Conservation (phyloP, 2,113 vertebrate species). For the Labrus mixtus region DNA sequence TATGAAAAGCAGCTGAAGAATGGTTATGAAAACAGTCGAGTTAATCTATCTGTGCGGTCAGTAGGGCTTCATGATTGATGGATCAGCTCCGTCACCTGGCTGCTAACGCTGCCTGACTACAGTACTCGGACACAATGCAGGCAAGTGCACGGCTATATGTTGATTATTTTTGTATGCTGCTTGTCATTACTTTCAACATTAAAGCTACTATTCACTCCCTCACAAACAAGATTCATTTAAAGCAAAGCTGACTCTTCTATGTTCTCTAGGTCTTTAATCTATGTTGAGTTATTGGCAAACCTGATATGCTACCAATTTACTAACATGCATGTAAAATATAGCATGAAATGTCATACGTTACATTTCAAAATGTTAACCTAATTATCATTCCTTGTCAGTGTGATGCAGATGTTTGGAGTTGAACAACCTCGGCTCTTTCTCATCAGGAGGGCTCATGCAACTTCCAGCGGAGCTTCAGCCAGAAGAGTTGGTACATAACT, state of each 20-base stretch:
- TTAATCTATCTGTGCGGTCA: neutral
- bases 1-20: conserved; percentile 43
- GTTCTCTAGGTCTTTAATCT: neutral
- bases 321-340: neutral
- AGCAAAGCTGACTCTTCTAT: neutral
- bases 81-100: neutral
- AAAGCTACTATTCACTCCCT: neutral
- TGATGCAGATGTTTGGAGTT: neutral
- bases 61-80: conserved; percentile 19
- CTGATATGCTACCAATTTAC: neutral
- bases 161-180: neutral
- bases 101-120: neutral
- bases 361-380: neutral
- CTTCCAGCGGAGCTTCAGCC: conserved; percentile 9
- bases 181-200: neutral
- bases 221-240: neutral
- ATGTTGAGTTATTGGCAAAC: neutral
- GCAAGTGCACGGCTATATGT: conserved; percentile 25
- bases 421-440: conserved; percentile 2
- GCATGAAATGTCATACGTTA: neutral
- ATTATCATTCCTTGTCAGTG: conserved; percentile 5
- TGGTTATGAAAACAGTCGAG: conserved; percentile 23
- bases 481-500: conserved; percentile 16
- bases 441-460: neutral
- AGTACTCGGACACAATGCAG: neutral